Base-by-base conservation (phyloP, 2,888 invertebrate species). In the Heliconius ismenius region DNA sequence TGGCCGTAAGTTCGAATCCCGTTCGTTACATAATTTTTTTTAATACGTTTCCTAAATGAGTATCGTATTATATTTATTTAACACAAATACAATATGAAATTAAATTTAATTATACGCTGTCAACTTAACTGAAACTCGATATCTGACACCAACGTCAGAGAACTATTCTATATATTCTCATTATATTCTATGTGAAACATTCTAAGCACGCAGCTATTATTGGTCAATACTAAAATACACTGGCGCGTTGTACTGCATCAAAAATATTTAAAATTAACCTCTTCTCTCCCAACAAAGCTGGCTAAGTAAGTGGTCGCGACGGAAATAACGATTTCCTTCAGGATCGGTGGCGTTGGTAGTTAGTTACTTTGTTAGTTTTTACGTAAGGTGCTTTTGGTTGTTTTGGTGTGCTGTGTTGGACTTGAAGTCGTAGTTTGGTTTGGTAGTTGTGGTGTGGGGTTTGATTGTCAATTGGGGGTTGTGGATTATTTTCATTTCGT, bases 181-280 rank as follows among this genome's bases (percentile, higher is more conserved):
- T 73, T 76, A 76, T 80, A 13, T 79, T 77, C 76, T 75, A 70
- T 79, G 79, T 78, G 63, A 81, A 82, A 81, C 81, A 83, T 83
- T 80, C 78, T 73, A 54, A 79, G 76, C 79, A 80, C 81, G 84
- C 84, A 79, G 75, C 77, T 74, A 76, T 76, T 77, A 79, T 80
- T 78, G 77, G 78, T 63, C 26, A 64, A 72, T 63, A 79, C 77
- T 64, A 83, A 86, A 87, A 77, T 77, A 79, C 28, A 85, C 87
- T 11, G 81, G 32, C 32, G 32, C 28, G 28, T 28, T 28, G 28
- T 28, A 28, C 28, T 75, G 78, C 88, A 90, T 90, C 88, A 89
- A 91, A 92, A 91, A 90, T 90, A 88, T 89, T 91, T 91, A 89
- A 90, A 90, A 88, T 91, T 88, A 90, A 89, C 90, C 90, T 86